Evolutionary conservation across 2,113 vertebrate genomes (phyloP), one percentile per base, ranked within the genome.

Genomic region (Macrotus californicus): DNA sequence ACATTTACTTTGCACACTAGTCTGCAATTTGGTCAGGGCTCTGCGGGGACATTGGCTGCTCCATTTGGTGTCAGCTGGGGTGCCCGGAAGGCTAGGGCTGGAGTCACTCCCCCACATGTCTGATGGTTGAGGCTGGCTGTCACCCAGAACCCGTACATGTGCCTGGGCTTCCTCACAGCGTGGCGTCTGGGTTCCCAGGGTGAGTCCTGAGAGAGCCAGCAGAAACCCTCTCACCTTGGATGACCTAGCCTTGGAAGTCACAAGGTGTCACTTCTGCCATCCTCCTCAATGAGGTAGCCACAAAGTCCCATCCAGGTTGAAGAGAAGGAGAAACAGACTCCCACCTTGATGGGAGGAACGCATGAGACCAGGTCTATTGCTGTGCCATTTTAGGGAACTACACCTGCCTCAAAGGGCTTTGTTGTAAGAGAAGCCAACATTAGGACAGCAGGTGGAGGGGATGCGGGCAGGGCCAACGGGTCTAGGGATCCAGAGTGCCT

Each of bases 61-160:
- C 34, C 67, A 11, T 34, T 31, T 76, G 16, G 7, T 39, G 34
- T 43, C 50, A 54, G n/a, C 83, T 87, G 31, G 66, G 39, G 41
- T 19, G 29, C 22, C 75, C 76, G 22, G 59, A 59, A 84, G 66
- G 36, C 34, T 15, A 19, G 39, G 64, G 21, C 70, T 18, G 26
- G 52, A 41, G 26, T 41, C 15, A 24, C 46, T 34, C 34, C 11
- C 15, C 54, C 8, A 22, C 13, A 5, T 0, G 0, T 31, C 75
- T 2, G 8, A 15, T 48, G 67, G 36, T 14, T 19, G 34, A 64
- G 1, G 3, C 39, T 46, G 61, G 31, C 81, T 19, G 6, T 72
- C 66, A 54, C 22, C 36, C 7, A 0, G 89, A 52, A 91, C 22
- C 54, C 2, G 26, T 31, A 0, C 14, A 0, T 26, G 70, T 43